Evolutionary conservation across 2,797 vertebrate genomes (phyloP).

Genomic region (Sarcophilus harrisii): DNA sequence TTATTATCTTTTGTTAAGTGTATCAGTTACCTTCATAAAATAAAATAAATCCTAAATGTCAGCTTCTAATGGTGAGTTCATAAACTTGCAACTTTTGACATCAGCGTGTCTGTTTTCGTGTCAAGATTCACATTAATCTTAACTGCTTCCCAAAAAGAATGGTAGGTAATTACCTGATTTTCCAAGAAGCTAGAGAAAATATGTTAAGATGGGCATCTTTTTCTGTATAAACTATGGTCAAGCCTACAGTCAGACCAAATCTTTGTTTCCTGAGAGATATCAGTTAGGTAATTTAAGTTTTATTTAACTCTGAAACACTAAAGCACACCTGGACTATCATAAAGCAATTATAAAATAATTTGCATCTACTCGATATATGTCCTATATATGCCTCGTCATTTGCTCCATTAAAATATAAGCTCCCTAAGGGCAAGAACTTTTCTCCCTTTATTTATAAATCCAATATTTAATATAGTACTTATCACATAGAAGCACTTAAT

Average conservation of each 20-base stretch:
- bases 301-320: not conserved
- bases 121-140: constrained; percentile 46
- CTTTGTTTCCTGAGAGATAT: not conserved
- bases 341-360: not conserved
- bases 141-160: constrained; percentile 28
- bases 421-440: not conserved
- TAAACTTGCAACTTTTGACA: constrained; percentile 52
- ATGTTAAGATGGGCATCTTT: constrained; percentile 16
- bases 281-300: not conserved
- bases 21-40: constrained; percentile 60
- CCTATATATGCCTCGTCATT: not conserved
- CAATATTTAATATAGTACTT: not conserved
- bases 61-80: constrained; percentile 39
- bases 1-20: constrained; percentile 52
- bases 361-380: not conserved
- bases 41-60: constrained; percentile 50
- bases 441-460: not conserved
- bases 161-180: constrained; percentile 3
- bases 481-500: not conserved
- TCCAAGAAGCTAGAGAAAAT: constrained; percentile 20
- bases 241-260: not conserved
- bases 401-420: not conserved
- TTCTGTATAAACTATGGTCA: constrained; percentile 3
- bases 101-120: constrained; percentile 34
- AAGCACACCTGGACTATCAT: not conserved